Evolutionary conservation across 1,140 invertebrate genomes (phyloP), one percentile per base, ranked within the genome.

Genomic region (Tribolium castaneum): DNA sequence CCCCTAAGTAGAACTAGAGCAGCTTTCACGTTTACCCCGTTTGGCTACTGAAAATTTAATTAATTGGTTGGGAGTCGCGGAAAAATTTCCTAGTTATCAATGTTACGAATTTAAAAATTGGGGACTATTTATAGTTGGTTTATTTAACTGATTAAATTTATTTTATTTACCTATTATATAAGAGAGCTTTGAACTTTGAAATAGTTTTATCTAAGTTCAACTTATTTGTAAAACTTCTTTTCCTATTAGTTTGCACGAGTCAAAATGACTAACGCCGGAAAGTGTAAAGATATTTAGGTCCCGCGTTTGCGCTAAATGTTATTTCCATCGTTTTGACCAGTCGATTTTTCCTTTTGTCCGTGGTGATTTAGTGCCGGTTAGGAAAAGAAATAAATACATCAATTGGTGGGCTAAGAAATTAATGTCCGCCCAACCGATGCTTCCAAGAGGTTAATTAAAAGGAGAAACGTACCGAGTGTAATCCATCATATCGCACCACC

Each of bases 341-440:
- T 45, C 39, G 39, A n/a, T 45, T 45, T 45, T 45, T 30, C 25
- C 25, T 30, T 30, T 30, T 30, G 25, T 30, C 25, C 3, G 1
- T 30, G 25, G 12, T 35, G 25, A 66, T 66, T 66, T 66, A 35
- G 59, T 35, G 13, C 13, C 22, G 9, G n/a, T 7, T 13, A 12
- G 6, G n/a, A 35, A 30, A 12, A 76, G 22, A 56, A 75, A 54
- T 49, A 75, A 75, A 75, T 56, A 56, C 73, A 80, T 80, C 79
- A 72, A 80, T 76, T 78, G 77, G 79, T 70, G 77, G 77, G 54
- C 79, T 39, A 73, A 76, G 79, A 70, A 78, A 78, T 71, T 75
- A 66, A 80, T 80, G 73, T 80, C 77, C 79, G 50, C 30, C 80
- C 77, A 80, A 73, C 70, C 49, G 80, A 80, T 76, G 66, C 54